Evolutionary conservation across 1,140 invertebrate species (phyloP).

Genomic region (Dermatophagoides farinae): DNA sequence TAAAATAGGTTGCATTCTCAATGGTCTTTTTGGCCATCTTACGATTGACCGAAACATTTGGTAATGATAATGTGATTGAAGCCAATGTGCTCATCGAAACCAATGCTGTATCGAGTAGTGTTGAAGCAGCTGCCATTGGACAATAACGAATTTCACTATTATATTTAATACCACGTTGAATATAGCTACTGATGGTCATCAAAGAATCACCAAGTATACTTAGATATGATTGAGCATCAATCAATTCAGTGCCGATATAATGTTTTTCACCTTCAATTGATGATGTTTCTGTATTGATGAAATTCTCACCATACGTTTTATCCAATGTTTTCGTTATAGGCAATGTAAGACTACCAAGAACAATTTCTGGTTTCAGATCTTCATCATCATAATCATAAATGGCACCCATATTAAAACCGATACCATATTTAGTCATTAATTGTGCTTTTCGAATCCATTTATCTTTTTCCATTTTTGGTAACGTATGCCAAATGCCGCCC

Average conservation of each 20-base stretch:
- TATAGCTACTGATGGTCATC: conserved; percentile 51
- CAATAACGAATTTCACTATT: conserved; percentile 85
- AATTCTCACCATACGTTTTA: background rate
- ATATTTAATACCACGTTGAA: conserved; percentile 65
- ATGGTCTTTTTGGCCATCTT: conserved; percentile 51
- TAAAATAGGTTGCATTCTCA: conserved; percentile 87
- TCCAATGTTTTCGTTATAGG: background rate
- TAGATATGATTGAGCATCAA: conserved; percentile 78
- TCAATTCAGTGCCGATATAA: conserved; percentile 52
- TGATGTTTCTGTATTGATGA: background rate
- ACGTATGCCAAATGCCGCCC: conserved; percentile 27
- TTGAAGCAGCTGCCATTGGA: conserved; percentile 53
- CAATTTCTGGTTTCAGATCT: conserved; percentile 28
- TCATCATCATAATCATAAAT: background rate
- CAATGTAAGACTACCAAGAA: conserved; percentile 25
- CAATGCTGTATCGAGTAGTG: conserved; percentile 79
- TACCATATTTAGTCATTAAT: conserved; percentile 30
- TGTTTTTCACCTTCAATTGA: conserved; percentile 27
- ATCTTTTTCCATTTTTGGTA: conserved; percentile 22
- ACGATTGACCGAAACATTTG: conserved; percentile 44
- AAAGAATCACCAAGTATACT: conserved; percentile 78
- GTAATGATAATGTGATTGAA: conserved; percentile 62
- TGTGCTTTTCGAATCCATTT: conserved; percentile 54
- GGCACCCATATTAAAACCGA: background rate
- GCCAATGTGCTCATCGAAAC: conserved; percentile 73